Conservation (phyloP, 2,888 invertebrate species). For the Pterostichus niger region DNA sequence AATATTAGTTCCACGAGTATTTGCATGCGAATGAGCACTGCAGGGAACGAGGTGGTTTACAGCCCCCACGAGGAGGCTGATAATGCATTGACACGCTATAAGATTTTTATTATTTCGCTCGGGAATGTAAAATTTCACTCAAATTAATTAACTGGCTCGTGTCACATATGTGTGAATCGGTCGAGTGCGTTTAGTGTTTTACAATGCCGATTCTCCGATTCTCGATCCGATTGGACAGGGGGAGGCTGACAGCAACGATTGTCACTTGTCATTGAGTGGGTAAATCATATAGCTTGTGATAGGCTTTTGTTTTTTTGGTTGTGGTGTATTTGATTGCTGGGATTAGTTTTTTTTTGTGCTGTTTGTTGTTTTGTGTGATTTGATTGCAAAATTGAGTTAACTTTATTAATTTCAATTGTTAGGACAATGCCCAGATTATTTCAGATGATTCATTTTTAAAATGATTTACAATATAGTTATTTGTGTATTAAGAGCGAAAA, state of each 20-base stretch:
- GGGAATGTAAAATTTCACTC: constrained; percentile 60
- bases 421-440: background rate
- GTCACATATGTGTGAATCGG: constrained; percentile 54
- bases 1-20: constrained; percentile 36
- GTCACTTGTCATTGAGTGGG: constrained; percentile 42
- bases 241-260: constrained; percentile 34
- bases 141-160: constrained; percentile 59
- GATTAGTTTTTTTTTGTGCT: constrained; percentile 18
- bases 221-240: constrained; percentile 35
- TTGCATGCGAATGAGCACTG: constrained; percentile 17
- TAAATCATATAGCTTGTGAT: constrained; percentile 21
- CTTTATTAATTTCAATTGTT: background rate
- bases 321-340: background rate
- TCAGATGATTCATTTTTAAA: too few relatives aligned
- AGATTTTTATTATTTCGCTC: constrained; percentile 63
- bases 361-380: background rate
- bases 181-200: constrained; percentile 56
- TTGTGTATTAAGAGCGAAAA: too few relatives aligned
- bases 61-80: constrained; percentile 65
- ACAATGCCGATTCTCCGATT: constrained; percentile 46
- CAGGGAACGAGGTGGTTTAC: constrained; percentile 35
- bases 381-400: background rate
- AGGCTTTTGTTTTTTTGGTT: constrained; percentile 2
- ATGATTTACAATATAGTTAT: too few relatives aligned
- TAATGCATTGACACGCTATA: constrained; percentile 72